These are phyloP conservation scores for Campaea margaritaria DNA, from an alignment of 2,888 invertebrate genomes.

Conservation along the genomic window DNA sequence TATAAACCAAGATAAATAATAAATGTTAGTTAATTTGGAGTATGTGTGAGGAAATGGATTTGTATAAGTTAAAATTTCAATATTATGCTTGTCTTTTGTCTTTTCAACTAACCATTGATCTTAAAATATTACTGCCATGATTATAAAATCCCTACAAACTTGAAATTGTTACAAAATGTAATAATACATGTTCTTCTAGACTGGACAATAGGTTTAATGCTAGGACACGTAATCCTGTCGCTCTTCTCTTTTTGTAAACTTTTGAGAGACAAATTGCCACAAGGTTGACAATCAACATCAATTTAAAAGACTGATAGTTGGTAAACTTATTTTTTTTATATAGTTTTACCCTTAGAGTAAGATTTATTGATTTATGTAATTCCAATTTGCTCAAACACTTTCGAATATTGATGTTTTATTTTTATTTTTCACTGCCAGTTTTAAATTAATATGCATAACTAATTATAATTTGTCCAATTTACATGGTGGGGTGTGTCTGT, in stretches of 20 bases:
- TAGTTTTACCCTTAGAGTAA: constrained; percentile 84
- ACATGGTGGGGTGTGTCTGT: constrained; percentile 14
- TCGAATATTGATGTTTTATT: constrained; percentile 60
- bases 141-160: constrained; percentile 3
- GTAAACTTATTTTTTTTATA: constrained; percentile 82
- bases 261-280: constrained; percentile 81
- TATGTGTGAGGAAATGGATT: constrained; percentile 8
- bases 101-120: no score
- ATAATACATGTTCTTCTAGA: background rate
- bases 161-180: no score
- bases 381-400: constrained; percentile 83
- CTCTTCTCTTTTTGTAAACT: constrained; percentile 76
- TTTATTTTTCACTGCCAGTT: constrained; percentile 67
- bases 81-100: constrained; percentile 35
- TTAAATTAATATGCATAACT: constrained; percentile 20
- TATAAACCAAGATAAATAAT: constrained; percentile 35
- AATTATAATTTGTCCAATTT: constrained; percentile 23
- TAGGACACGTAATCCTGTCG: constrained; percentile 31
- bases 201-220: constrained; percentile 3
- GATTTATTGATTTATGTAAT: constrained; percentile 71
- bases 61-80: constrained; percentile 2
- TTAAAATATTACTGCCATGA: constrained; percentile 34
- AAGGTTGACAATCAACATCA: constrained; percentile 84
- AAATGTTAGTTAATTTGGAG: constrained; percentile 39
- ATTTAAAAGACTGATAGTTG: constrained; percentile 86